These are phyloP conservation scores for Hydractinia symbiolongicarpus DNA, from an alignment of 30 jellyfish, hydroid and myxozoan genomes.

Conservation along the genomic window DNA sequence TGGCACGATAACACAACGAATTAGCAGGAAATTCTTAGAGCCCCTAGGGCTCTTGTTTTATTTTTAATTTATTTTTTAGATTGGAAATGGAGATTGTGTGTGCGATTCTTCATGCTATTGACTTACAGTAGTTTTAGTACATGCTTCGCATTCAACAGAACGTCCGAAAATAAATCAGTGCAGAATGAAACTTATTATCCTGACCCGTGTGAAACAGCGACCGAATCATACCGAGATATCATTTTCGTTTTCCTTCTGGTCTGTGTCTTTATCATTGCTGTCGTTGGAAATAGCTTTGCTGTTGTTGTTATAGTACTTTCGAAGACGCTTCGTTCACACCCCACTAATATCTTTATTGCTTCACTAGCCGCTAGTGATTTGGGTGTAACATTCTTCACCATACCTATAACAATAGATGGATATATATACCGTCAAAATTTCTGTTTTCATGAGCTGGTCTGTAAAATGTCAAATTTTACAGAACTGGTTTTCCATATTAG, in stretches of 20 bases:
- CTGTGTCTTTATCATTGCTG: conserved; percentile 36
- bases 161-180: too few relatives aligned
- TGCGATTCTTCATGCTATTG: too few relatives aligned
- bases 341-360: conserved; percentile 62
- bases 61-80: too few relatives aligned
- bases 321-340: conserved; percentile 49
- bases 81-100: too few relatives aligned
- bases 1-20: too few relatives aligned
- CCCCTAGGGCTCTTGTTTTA: too few relatives aligned
- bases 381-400: conserved; percentile 41
- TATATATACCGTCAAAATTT: conserved; percentile 39
- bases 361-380: conserved; percentile 77
- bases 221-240: conserved; percentile 29
- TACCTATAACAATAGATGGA: conserved; percentile 51
- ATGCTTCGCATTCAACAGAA: too few relatives aligned
- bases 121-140: too few relatives aligned
- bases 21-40: too few relatives aligned
- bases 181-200: background rate
- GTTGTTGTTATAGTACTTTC: conserved; percentile 54
- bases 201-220: background rate
- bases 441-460: conserved; percentile 39
- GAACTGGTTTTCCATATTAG: conserved; percentile 58
- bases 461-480: conserved; percentile 37
- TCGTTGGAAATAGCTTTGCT: conserved; percentile 64
- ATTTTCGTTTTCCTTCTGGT: conserved; percentile 25